Percentiles rank a stretch among this genome's conserved stretches.
Evolutionary conservation across 2,113 vertebrate species (phyloP).

Genomic region (Crypturellus undulatus): DNA sequence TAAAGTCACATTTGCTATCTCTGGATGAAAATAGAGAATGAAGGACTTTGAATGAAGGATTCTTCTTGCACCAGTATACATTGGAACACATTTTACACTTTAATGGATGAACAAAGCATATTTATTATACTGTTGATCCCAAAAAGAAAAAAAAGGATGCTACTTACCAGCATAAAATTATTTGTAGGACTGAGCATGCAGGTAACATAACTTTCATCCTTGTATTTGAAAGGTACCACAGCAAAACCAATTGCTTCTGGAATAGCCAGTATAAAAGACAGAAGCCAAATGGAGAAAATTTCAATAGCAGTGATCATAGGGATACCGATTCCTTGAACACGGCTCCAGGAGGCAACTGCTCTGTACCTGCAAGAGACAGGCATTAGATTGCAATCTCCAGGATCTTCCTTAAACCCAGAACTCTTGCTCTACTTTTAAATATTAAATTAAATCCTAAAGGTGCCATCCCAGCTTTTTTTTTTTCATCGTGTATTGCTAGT

Average conservation of each 20-base stretch:
- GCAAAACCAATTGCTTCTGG: conserved; percentile 92
- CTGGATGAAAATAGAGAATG: neutral
- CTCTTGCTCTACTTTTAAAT: neutral
- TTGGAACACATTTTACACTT: neutral
- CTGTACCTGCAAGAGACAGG: conserved; percentile 84
- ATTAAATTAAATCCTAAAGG: neutral
- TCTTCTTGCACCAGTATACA: neutral
- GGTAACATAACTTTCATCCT: conserved; percentile 75
- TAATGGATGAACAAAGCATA: neutral
- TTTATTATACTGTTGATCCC: neutral
- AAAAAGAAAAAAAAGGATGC: neutral
- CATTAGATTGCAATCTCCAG: neutral
- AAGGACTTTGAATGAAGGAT: neutral
- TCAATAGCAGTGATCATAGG: conserved; percentile 92
- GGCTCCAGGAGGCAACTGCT: conserved; percentile 97
- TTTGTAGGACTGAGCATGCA: conserved; percentile 88
- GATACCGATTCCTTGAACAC: conserved; percentile 95
- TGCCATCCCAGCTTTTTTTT: neutral
- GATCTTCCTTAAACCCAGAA: neutral
- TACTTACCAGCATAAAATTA: conserved; percentile 84
- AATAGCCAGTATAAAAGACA: conserved; percentile 91
- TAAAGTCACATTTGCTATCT: neutral
- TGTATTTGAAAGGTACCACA: conserved; percentile 82
- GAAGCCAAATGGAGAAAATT: conserved; percentile 91
- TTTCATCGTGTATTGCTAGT: neutral